Evolutionary conservation across 2,113 vertebrate genomes (phyloP).

Genomic region (western clawed frog (Xenopus tropicalis)): UCB_Xtro_10.0 CM004450.2:6936501-6937000

Average conservation of each 20-base stretch:
- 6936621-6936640: background rate
- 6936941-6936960: too few species aligned
- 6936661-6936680: background rate
- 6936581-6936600: background rate
- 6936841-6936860: background rate
- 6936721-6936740: background rate
- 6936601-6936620: constrained; percentile 9
- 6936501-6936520: too few species aligned
- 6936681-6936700: too few species aligned
- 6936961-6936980: too few species aligned
- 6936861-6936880: too few species aligned
- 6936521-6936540: too few species aligned
- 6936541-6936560: too few species aligned
- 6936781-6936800: background rate
- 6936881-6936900: too few species aligned
- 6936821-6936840: background rate
- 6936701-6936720: too few species aligned
- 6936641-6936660: background rate
- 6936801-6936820: background rate
- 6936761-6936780: constrained; percentile 13
- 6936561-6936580: background rate
- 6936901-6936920: too few species aligned
- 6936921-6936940: too few species aligned
- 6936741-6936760: constrained; percentile 1
- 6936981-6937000: too few species aligned